Conservation (phyloP, 2,888 invertebrate species). For the Hedychridium roseum region DNA sequence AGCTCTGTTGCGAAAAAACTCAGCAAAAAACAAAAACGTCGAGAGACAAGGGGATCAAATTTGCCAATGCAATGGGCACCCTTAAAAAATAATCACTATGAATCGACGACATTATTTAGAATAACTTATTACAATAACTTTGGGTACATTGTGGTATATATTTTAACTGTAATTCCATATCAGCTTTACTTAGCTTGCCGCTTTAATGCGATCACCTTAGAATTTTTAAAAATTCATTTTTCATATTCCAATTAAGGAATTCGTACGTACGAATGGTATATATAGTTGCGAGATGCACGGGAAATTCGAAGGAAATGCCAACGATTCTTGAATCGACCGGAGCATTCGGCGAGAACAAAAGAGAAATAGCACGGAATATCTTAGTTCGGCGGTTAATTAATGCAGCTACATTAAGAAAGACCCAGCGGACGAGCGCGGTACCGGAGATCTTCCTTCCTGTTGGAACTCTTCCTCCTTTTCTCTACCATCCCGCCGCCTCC, state of each 20-base stretch:
- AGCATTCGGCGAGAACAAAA: conserved; percentile 11
- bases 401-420: conserved; percentile 45
- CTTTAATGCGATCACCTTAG: no score
- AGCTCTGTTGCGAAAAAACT: conserved; percentile 29
- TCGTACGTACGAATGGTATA: not conserved
- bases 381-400: conserved; percentile 47
- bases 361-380: conserved; percentile 38
- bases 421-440: conserved; percentile 15
- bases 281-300: not conserved
- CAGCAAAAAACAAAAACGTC: conserved; percentile 22
- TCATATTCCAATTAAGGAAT: not conserved
- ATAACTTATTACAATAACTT: no score
- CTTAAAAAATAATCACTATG: no score
- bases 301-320: conserved; percentile 14
- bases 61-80: no score
- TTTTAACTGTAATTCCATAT: no score
- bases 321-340: conserved; percentile 20
- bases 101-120: no score
- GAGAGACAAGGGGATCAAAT: not conserved
- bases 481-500: not conserved
- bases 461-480: conserved; percentile 1
- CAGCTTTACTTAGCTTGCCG: no score
- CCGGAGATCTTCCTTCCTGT: conserved; percentile 16
- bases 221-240: not conserved
- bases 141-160: no score